phyloP scores from a whole-genome alignment of 2,888 invertebrate species.

The Heliconius sara region DNA sequence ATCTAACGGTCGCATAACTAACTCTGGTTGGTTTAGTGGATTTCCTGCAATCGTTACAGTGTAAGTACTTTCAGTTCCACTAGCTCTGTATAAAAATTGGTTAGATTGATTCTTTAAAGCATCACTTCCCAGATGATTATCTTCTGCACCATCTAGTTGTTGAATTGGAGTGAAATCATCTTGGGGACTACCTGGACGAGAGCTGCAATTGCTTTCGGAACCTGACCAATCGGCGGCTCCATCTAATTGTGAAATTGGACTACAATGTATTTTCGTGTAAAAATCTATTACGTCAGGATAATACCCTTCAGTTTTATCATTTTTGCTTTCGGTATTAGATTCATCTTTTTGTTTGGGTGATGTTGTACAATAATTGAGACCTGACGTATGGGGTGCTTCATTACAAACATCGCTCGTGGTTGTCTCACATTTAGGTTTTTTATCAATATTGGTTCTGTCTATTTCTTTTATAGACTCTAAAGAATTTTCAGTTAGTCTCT shows the following conservation, averaged over 20 bases:
- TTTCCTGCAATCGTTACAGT: slow-evolving; percentile 81
- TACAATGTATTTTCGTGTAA: slow-evolving; percentile 82
- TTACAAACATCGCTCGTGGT: slow-evolving; percentile 63
- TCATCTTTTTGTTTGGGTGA: slow-evolving; percentile 76
- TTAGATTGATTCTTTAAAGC: slow-evolving; percentile 70
- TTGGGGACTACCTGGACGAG: slow-evolving; percentile 74
- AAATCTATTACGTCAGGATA: slow-evolving; percentile 81
- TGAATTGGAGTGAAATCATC: slow-evolving; percentile 82
- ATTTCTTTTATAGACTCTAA: slow-evolving; percentile 71
- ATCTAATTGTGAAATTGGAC: slow-evolving; percentile 87
- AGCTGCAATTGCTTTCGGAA: slow-evolving; percentile 79
- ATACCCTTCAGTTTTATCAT: slow-evolving; percentile 74
- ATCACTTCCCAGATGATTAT: slow-evolving; percentile 77
- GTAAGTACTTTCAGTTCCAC: slow-evolving; percentile 76
- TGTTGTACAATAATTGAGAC: slow-evolving; percentile 71
- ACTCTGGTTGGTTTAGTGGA: slow-evolving; percentile 76
- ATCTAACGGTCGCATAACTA: slow-evolving; percentile 76
- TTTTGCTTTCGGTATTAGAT: slow-evolving; percentile 58
- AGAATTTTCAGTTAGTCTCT: slow-evolving; percentile 65
- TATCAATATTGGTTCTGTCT: slow-evolving; percentile 61
- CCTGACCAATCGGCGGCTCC: slow-evolving; percentile 88
- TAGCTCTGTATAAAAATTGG: slow-evolving; percentile 77
- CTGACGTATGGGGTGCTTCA: slow-evolving; percentile 75
- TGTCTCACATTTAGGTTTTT: slow-evolving; percentile 69
- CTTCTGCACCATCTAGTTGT: slow-evolving; percentile 88